Percentiles rank a stretch among this genome's conserved stretches.
phyloP scores from a whole-genome alignment of 2,797 vertebrate species.

The Neosilurus hyrtlii region DNA sequence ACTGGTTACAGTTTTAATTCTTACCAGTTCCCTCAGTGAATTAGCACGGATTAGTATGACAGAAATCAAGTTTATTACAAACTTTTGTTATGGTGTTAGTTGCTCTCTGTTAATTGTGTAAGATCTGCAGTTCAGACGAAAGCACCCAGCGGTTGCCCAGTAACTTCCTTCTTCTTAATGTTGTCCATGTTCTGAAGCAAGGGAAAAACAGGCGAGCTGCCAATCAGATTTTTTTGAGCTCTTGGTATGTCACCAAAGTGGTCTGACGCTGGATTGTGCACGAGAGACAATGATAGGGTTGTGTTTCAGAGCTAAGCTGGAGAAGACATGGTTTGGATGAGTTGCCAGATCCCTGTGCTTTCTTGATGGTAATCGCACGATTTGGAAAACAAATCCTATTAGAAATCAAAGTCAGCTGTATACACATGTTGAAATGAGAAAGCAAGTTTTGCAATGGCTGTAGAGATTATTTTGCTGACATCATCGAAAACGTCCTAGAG shows the following conservation, averaged over 20 bases:
- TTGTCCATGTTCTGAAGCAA: slow-evolving; percentile 18
- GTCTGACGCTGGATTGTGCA: slow-evolving; percentile 11
- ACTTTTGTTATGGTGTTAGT: background rate
- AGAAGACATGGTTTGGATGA: slow-evolving; percentile 6
- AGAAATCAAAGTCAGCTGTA: slow-evolving; percentile 43
- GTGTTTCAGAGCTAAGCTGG: slow-evolving; percentile 16
- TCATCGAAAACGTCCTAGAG: slow-evolving; percentile 34
- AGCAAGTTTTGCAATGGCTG: background rate
- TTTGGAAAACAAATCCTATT: slow-evolving; percentile 42
- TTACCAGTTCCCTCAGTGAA: background rate
- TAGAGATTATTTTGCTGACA: slow-evolving; percentile 25
- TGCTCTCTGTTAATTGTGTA: background rate
- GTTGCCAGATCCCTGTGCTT: slow-evolving; percentile 12
- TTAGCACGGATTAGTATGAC: background rate
- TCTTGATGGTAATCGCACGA: slow-evolving; percentile 34
- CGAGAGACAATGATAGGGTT: background rate
- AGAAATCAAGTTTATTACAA: background rate
- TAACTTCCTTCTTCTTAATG: slow-evolving; percentile 28
- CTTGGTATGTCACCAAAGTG: slow-evolving; percentile 31
- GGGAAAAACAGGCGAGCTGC: slow-evolving; percentile 8
- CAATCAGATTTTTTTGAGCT: slow-evolving; percentile 27
- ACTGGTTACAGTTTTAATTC: background rate
- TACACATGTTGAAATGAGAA: slow-evolving; percentile 20
- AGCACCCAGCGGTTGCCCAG: slow-evolving; percentile 14
- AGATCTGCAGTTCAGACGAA: background rate